A percentile compares a stretch with the other conserved stretches of the same genome.
Conservation (phyloP, 2,888 invertebrate genomes). For the Andricus quercusramuli region DNA sequence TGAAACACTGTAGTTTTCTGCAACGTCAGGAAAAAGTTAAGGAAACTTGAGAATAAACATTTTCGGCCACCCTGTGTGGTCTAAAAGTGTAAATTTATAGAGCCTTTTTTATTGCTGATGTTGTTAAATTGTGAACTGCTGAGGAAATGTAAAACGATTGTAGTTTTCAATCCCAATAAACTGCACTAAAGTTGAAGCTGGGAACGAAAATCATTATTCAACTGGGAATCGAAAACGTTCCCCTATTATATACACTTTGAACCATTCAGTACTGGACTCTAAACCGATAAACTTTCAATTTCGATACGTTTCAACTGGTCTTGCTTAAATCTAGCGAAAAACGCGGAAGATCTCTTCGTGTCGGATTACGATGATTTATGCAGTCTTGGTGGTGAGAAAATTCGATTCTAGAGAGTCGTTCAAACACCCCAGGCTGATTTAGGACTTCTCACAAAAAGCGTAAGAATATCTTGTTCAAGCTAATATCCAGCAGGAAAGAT, state of each 20-base stretch:
- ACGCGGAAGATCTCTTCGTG: constrained; percentile 37
- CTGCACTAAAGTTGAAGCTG: not conserved
- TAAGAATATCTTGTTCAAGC: not conserved
- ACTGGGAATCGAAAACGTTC: constrained; percentile 18
- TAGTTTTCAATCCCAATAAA: constrained; percentile 14
- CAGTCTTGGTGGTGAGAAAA: constrained; percentile 15
- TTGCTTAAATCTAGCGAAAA: constrained; percentile 42
- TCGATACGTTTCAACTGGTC: constrained; percentile 26
- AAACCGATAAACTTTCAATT: constrained; percentile 32
- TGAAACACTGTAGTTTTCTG: too few species aligned
- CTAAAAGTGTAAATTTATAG: not conserved
- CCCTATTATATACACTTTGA: not conserved
- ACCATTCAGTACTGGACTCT: constrained; percentile 21
- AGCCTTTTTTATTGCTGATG: too few species aligned
- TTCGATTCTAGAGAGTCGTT: constrained; percentile 20
- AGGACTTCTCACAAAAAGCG: not conserved
- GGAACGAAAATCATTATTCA: constrained; percentile 28
- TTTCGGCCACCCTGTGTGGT: not conserved
- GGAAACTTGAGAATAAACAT: too few species aligned
- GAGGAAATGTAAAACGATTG: constrained; percentile 2
- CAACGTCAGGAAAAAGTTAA: too few species aligned
- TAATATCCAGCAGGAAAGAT: not conserved
- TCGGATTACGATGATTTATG: constrained; percentile 48
- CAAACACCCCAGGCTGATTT: constrained; percentile 24
- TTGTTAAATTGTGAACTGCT: not conserved